Evolutionary conservation across 2,888 invertebrate species (phyloP).

Genomic region (Megamerina dolium): DNA sequence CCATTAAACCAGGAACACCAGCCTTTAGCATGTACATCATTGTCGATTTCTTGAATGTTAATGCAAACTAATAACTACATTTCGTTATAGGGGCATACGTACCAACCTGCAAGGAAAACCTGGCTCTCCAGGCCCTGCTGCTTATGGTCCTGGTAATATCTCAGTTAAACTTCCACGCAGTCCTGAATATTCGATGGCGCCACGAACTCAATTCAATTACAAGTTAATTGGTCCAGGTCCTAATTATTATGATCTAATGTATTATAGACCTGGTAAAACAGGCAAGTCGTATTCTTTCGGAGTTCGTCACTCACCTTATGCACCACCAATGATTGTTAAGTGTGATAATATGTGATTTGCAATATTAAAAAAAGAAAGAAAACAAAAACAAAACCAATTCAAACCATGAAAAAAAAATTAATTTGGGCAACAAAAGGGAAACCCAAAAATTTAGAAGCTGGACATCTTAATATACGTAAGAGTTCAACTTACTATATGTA

Average conservation of each 20-base stretch:
- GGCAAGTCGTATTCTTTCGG: slow-evolving; percentile 41
- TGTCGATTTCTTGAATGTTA: not conserved
- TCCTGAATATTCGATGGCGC: slow-evolving; percentile 36
- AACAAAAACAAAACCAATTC: no score
- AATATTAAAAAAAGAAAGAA: slow-evolving; percentile 32
- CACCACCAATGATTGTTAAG: slow-evolving; percentile 43
- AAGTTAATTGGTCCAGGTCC: slow-evolving; percentile 35
- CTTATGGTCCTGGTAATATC: slow-evolving; percentile 34
- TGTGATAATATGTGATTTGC: slow-evolving; percentile 42
- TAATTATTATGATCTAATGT: slow-evolving; percentile 37
- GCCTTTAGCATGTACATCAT: slow-evolving; percentile 40
- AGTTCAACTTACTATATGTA: no score
- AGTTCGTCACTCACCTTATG: slow-evolving; percentile 34
- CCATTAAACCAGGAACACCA: slow-evolving; percentile 31
- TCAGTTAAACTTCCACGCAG: slow-evolving; percentile 26
- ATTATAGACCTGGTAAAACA: slow-evolving; percentile 38
- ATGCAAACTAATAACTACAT: no score
- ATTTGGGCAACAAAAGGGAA: not conserved
- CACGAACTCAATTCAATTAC: slow-evolving; percentile 15
- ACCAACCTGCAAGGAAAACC: slow-evolving; percentile 18
- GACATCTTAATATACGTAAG: not conserved
- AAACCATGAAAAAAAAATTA: no score
- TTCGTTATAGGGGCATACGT: slow-evolving; percentile 33
- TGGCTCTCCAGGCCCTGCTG: slow-evolving; percentile 44
- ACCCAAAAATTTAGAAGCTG: not conserved